Evolutionary conservation across 2,888 invertebrate species (phyloP), one percentile per base, ranked within the genome.

Genomic region (Scrobipalpa costella): DNA sequence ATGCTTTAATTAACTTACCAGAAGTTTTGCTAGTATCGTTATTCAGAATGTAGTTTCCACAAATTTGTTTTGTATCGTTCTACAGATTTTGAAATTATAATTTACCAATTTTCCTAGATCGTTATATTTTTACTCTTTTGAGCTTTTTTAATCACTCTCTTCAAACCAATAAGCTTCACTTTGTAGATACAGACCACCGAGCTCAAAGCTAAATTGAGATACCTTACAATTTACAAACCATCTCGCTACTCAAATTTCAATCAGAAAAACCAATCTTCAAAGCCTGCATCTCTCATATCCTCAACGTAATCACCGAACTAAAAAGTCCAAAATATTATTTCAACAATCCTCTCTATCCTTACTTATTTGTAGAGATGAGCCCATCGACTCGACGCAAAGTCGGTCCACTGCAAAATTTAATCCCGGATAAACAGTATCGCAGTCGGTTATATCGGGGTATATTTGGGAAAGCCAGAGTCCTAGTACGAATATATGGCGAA

Each of bases 391-490:
- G 74, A 65, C 70, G 73, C 78, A 75, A 80, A 85, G 79, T 79
- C 79, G 78, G 78, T 77, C 77, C 81, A 77, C 78, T 80, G 83
- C 83, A 84, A 84, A 85, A 86, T 86, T 86, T 85, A 86, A 88
- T 85, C 85, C 85, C 65, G 80, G 81, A 84, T 86, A 84, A 84
- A 86, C 80, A 81, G 78, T 82, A 81, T 84, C 81, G 77, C 76
- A 71, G 72, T 72, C 72, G 71, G 66, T 79, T 76, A 71, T 71
- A 72, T 71, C 68, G 67, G 68, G 67, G 61, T 68, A 70, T 63
- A 55, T 55, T 52, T 13, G 50, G 21, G 50, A 21, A 52, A 33
- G 34, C 59, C 63, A 61, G 67, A 71, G 71, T 74, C 69, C 69
- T 70, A 66, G 67, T 68, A 71, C 63, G 62, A 27, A 27, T 27